Conservation (phyloP, 2,888 invertebrate species). For the Patella pellucida region DNA sequence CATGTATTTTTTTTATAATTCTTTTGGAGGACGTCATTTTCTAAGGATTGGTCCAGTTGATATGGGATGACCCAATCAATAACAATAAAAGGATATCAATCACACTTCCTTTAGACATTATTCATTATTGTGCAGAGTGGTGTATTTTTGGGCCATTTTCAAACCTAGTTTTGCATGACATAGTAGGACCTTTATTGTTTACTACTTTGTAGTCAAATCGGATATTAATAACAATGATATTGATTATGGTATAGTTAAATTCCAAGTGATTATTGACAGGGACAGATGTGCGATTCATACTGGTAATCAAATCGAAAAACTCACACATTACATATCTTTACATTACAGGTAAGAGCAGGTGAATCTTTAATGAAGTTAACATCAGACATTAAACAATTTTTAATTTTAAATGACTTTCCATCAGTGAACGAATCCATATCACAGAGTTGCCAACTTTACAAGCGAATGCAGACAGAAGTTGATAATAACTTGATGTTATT, state of each 20-base stretch:
- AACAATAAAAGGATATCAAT: too few species aligned
- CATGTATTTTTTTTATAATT: too few species aligned
- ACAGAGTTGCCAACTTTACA: slow-evolving; percentile 90
- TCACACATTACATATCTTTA: slow-evolving; percentile 8
- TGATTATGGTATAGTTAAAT: background rate
- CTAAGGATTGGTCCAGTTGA: too few species aligned
- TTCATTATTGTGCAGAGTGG: too few species aligned
- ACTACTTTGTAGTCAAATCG: background rate
- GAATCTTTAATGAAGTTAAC: slow-evolving; percentile 97
- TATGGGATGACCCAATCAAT: too few species aligned
- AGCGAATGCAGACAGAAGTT: slow-evolving; percentile 91
- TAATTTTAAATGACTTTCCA: slow-evolving; percentile 97
- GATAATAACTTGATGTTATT: slow-evolving; percentile 93
- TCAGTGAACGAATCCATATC: slow-evolving; percentile 97
- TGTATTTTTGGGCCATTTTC: too few species aligned
- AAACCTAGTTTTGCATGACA: too few species aligned
- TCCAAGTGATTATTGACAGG: too few species aligned
- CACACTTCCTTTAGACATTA: too few species aligned
- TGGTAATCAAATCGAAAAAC: background rate
- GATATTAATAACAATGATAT: background rate
- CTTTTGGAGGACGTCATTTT: too few species aligned
- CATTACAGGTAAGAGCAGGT: slow-evolving; percentile 85
- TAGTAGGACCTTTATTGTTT: too few species aligned
- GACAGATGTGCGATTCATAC: background rate
- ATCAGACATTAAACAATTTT: slow-evolving; percentile 96